phyloP scores from a whole-genome alignment of 2,113 vertebrate genomes.

The Pimephales promelas region DNA sequence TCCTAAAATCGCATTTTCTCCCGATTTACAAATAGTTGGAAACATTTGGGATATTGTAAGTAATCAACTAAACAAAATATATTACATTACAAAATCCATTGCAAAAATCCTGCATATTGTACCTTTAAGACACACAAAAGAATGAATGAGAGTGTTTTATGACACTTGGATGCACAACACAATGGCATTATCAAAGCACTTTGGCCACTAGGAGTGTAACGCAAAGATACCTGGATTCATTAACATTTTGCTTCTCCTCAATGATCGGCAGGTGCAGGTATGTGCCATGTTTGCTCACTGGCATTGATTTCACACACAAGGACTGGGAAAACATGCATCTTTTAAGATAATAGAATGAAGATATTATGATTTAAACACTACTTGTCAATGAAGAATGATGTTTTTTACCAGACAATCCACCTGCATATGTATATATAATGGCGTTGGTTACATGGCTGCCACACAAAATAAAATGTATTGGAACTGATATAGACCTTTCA shows the following conservation, averaged over 20 bases:
- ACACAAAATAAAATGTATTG: neutral
- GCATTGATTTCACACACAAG: neutral
- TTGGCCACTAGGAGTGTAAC: neutral
- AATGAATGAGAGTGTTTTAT: neutral
- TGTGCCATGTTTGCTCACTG: neutral
- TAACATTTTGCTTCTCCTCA: neutral
- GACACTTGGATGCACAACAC: neutral
- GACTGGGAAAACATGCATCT: neutral
- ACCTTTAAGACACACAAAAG: too few relatives aligned
- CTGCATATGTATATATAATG: neutral
- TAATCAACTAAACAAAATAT: too few relatives aligned
- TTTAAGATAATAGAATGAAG: neutral
- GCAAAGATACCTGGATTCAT: neutral
- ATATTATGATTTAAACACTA: neutral
- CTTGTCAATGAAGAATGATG: neutral
- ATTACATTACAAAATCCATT: too few relatives aligned
- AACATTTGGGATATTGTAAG: too few relatives aligned
- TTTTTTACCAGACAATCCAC: neutral
- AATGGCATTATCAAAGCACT: neutral
- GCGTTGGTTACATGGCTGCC: neutral
- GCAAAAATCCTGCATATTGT: too few relatives aligned
- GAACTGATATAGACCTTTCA: neutral
- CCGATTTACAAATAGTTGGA: too few relatives aligned
- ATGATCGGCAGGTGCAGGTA: neutral
- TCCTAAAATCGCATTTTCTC: too few relatives aligned